phyloP scores from a whole-genome alignment of 1,140 invertebrate species.

The Bradysia coprophila region DNA sequence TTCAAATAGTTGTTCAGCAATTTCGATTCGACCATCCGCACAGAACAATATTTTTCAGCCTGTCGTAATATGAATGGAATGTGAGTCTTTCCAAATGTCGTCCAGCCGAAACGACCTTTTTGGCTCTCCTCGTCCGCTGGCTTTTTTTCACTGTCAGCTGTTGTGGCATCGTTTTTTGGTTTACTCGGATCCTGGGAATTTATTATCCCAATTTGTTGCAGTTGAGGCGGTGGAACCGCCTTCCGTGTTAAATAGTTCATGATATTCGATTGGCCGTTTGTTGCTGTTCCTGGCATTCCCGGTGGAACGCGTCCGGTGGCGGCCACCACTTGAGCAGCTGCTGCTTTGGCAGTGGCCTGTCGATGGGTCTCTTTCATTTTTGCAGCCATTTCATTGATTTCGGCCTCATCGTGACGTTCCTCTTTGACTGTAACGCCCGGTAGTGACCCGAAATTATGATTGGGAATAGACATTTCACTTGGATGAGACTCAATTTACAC shows the following conservation, averaged over 20 bases:
- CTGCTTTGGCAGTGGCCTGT: conserved; percentile 43
- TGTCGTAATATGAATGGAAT: conserved; percentile 75
- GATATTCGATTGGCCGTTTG: conserved; percentile 32
- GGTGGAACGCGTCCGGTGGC: conserved; percentile 11
- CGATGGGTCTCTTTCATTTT: conserved; percentile 75
- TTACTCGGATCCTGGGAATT: neutral
- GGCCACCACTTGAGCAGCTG: conserved; percentile 16
- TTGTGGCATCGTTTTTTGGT: neutral
- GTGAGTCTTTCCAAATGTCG: conserved; percentile 60
- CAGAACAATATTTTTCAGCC: conserved; percentile 73
- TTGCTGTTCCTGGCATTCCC: conserved; percentile 11
- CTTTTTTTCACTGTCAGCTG: conserved; percentile 11
- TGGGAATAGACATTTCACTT: too few species aligned
- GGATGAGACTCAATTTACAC: too few species aligned
- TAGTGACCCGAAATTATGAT: too few species aligned
- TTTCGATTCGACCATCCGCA: conserved; percentile 78
- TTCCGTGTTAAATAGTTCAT: conserved; percentile 35
- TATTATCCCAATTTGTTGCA: conserved; percentile 7
- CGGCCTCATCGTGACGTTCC: conserved; percentile 66
- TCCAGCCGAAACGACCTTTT: conserved; percentile 79
- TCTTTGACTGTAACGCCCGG: conserved; percentile 45
- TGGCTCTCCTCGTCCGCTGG: conserved; percentile 56
- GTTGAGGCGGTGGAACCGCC: conserved; percentile 12
- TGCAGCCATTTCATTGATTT: conserved; percentile 65
- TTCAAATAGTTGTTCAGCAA: conserved; percentile 69